These are phyloP conservation scores for Lagocephalus sceleratus DNA, from an alignment of 2,797 vertebrate genomes.

Conservation along the genomic window DNA sequence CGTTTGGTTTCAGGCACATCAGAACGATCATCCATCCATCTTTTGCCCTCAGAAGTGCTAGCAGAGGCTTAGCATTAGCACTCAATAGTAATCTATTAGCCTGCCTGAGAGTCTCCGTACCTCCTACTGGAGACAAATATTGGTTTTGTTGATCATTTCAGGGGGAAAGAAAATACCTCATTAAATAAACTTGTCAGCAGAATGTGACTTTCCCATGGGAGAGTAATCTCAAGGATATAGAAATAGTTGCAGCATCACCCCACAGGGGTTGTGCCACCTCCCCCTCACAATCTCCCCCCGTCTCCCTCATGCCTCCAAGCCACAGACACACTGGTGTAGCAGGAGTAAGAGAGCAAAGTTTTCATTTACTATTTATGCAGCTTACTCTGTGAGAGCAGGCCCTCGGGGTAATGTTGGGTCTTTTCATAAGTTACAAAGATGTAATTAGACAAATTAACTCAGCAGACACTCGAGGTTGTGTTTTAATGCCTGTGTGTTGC, in stretches of 20 bases:
- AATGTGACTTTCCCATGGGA: conserved; percentile 56
- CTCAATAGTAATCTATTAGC: conserved; percentile 61
- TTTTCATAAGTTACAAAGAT: conserved; percentile 78
- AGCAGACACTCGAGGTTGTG: conserved; percentile 68
- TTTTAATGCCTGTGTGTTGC: conserved; percentile 71
- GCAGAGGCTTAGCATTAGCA: conserved; percentile 52
- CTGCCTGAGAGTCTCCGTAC: conserved; percentile 44
- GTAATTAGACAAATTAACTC: conserved; percentile 79
- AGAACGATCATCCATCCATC: conserved; percentile 14
- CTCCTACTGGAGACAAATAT: conserved; percentile 68
- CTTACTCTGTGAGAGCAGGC: conserved; percentile 56
- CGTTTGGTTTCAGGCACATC: conserved; percentile 32
- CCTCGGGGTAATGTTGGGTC: conserved; percentile 69
- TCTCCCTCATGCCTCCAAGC: conserved; percentile 41
- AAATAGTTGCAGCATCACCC: conserved; percentile 62
- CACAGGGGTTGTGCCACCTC: conserved; percentile 46
- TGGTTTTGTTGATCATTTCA: conserved; percentile 69
- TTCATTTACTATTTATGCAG: conserved; percentile 60
- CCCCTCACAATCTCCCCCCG: conserved; percentile 22
- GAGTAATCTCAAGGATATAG: conserved; percentile 55
- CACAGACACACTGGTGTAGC: conserved; percentile 29
- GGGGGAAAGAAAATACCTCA: conserved; percentile 29
- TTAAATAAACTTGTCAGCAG: conserved; percentile 60
- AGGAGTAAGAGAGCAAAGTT: conserved; percentile 54
- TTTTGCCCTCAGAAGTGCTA: conserved; percentile 48